phyloP scores from a whole-genome alignment of 2,797 vertebrate species.

The Vultur gryphus region DNA sequence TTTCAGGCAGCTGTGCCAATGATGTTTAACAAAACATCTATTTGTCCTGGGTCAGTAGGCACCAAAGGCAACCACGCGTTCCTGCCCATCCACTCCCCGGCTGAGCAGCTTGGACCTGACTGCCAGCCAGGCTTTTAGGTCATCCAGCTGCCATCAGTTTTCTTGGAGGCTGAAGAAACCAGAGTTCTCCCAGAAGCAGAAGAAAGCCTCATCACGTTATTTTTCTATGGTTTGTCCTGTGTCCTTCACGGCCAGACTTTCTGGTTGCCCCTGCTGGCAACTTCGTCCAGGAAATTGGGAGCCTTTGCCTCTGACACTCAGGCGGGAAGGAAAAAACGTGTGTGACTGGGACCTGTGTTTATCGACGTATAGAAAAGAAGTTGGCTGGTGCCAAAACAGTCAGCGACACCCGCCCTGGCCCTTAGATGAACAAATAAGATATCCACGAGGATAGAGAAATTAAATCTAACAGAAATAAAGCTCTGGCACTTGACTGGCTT shows the following conservation, averaged over 20 bases:
- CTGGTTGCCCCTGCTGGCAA: neutral
- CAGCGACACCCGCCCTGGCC: no score
- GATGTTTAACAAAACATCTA: neutral
- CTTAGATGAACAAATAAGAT: neutral
- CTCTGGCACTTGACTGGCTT: neutral
- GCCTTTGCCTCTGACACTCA: neutral
- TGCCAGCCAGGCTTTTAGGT: neutral
- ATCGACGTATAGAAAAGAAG: neutral
- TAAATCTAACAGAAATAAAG: neutral
- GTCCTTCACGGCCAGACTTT: neutral
- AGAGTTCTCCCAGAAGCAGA: neutral
- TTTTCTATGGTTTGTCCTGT: neutral
- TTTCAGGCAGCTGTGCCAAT: neutral
- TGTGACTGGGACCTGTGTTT: neutral
- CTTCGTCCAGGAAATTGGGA: neutral
- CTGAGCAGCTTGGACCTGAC: neutral
- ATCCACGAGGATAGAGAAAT: neutral
- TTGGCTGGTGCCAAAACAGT: neutral
- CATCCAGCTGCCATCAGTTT: neutral
- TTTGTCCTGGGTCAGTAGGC: neutral
- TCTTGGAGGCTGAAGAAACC: neutral
- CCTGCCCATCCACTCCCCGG: rapidly evolving
- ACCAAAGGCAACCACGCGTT: neutral
- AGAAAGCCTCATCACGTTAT: neutral
- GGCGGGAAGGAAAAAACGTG: rapidly evolving